phyloP scores from a whole-genome alignment of 2,888 invertebrate genomes.

The Tyria jacobaeae region DNA sequence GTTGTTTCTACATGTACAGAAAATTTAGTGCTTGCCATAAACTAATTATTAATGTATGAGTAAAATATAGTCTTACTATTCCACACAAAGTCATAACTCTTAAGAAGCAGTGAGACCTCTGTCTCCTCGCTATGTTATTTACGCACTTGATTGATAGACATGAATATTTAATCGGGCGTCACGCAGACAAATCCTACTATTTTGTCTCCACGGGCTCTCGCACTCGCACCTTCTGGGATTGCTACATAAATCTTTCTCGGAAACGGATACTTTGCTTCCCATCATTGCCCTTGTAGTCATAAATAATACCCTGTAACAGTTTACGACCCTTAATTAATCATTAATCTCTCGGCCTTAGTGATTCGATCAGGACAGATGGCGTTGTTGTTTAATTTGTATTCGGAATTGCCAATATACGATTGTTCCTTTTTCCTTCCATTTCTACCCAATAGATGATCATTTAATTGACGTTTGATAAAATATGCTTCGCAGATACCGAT shows the following conservation, averaged over 20 bases:
- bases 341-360: constrained; percentile 47
- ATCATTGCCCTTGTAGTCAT: constrained; percentile 57
- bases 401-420: constrained; percentile 39
- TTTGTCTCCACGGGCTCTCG: constrained; percentile 57
- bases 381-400: constrained; percentile 48
- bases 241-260: constrained; percentile 71
- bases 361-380: constrained; percentile 43
- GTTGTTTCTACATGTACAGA: constrained; percentile 37
- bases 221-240: constrained; percentile 68
- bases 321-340: constrained; percentile 47
- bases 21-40: constrained; percentile 38
- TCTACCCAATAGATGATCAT: constrained; percentile 14
- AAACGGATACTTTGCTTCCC: constrained; percentile 64
- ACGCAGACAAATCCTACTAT: constrained; percentile 65
- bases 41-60: constrained; percentile 42
- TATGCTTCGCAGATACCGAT: neutral
- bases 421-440: constrained; percentile 44
- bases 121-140: constrained; percentile 69
- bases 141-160: constrained; percentile 76
- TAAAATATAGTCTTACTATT: constrained; percentile 60
- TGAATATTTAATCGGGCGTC: constrained; percentile 70
- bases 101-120: constrained; percentile 64
- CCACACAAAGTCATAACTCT: constrained; percentile 58
- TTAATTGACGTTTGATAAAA: constrained; percentile 3
- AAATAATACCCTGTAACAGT: constrained; percentile 57